Evolutionary conservation across 2,113 vertebrate genomes (phyloP), one percentile per base, ranked within the genome.

Genomic region (Coturnix japonica): DNA sequence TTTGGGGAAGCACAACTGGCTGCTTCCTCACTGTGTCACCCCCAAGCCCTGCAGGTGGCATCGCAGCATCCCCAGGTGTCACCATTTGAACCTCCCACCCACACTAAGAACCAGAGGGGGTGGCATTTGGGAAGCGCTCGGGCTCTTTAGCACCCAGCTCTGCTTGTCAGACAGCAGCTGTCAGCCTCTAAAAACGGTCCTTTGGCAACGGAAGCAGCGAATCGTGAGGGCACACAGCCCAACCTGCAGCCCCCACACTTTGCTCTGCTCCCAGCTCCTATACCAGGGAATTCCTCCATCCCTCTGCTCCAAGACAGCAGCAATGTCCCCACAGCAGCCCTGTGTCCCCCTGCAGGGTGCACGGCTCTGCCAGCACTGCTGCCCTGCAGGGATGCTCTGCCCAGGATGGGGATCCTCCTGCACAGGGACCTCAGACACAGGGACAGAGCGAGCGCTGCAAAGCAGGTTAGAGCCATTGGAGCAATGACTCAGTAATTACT

Each of bases 401-500:
- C 53, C 1, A 0, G 7, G 17, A 1, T 7, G 10, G 44, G 11
- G 23, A 56, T 25, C 7, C 19, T 4, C 19, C 59, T 11, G 4
- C 1, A 20, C 17, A 43, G 84, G 75, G 85, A 56, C 3, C 85
- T 65, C 95, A 96, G 78, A 92, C 51, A 16, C 83, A 89, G 12
- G 13, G n/a, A 60, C 77, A 90, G 73, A 49, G 54, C 3, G 63
- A 92, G 78, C 0, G 23, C 93, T 93, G 81, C 2, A 5, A 44
- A 16, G 67, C 51, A 23, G 85, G 91, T 84, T 72, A 63, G 89
- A 54, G 73, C 87, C 87, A 89, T 23, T 20, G 82, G 64, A 80
- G 82, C 93, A 73, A 85, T 94, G 97, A 95, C 96, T 97, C 97
- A 92, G 96, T 49, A 83, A 28, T 89, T 73, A 93, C 82, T 60